A percentile compares a stretch with the other conserved stretches of the same genome.
phyloP scores from a whole-genome alignment of 2,797 vertebrate genomes.

The Chlorospingus semifuscus region DNA sequence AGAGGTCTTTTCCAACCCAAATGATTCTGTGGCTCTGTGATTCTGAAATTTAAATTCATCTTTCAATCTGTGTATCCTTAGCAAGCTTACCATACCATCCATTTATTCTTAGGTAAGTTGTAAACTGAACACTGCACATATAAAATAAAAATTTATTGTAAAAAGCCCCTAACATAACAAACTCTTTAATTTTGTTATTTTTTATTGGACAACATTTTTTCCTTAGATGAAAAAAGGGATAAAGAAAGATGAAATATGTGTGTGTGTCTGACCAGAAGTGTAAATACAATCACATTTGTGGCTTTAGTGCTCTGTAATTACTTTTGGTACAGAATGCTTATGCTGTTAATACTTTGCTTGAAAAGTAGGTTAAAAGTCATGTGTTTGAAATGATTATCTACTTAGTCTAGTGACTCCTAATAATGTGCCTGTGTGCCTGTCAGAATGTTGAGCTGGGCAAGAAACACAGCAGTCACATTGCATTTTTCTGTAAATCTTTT shows the following conservation, averaged over 20 bases:
- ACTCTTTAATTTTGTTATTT: not conserved
- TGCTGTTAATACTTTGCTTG: constrained; percentile 33
- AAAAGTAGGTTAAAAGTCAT: constrained; percentile 65
- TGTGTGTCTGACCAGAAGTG: not conserved
- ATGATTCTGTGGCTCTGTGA: not conserved
- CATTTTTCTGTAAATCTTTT: constrained; percentile 41
- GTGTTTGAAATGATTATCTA: constrained; percentile 62
- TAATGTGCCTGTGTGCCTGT: constrained; percentile 54
- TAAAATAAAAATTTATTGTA: not conserved
- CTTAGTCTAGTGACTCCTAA: constrained; percentile 58
- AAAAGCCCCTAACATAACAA: not conserved
- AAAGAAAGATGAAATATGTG: not conserved
- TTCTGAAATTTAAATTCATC: not conserved
- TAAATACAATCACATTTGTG: constrained; percentile 3
- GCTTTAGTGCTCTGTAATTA: constrained; percentile 7
- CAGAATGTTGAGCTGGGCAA: constrained; percentile 2
- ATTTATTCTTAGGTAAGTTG: not conserved
- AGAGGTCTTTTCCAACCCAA: not conserved
- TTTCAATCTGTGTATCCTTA: not conserved
- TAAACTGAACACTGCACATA: not conserved
- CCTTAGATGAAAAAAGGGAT: not conserved
- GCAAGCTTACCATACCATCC: not conserved
- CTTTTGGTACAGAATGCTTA: constrained; percentile 34
- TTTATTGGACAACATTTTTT: not conserved
- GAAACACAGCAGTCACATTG: constrained; percentile 38